These are phyloP conservation scores for Archegozetes longisetosus DNA, from an alignment of 1,140 invertebrate genomes.

Conservation along the genomic window DNA sequence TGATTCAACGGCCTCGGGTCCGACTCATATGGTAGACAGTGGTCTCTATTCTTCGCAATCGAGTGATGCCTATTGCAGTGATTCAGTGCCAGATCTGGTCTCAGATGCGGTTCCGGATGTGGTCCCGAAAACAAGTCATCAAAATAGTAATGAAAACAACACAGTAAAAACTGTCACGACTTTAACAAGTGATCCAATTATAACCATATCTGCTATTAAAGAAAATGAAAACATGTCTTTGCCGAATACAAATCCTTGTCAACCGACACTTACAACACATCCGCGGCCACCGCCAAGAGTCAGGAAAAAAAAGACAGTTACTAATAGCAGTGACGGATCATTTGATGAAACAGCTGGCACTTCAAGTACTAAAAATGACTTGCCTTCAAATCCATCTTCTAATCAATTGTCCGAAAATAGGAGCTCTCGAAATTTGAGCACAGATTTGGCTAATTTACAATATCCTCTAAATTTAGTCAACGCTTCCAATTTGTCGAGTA, in stretches of 20 bases:
- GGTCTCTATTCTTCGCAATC: conserved; percentile 10
- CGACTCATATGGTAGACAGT: conserved; percentile 9
- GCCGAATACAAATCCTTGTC: neutral
- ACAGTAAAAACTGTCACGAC: neutral
- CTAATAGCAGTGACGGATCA: neutral
- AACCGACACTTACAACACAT: neutral
- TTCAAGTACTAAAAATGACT: neutral
- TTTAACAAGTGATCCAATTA: neutral
- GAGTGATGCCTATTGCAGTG: conserved; percentile 10
- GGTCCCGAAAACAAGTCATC: neutral
- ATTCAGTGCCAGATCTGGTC: neutral
- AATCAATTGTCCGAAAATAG: conserved; percentile 1
- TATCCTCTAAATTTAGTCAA: neutral
- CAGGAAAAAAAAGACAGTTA: conserved; percentile 3
- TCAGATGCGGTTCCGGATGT: neutral
- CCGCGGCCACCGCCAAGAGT: conserved; percentile 6
- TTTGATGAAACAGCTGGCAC: neutral
- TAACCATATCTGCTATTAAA: neutral
- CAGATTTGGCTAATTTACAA: neutral
- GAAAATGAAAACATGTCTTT: neutral
- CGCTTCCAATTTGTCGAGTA: conserved; percentile 5
- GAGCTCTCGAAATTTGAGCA: neutral
- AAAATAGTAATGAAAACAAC: neutral
- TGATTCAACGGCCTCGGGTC: neutral
- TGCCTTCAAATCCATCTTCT: neutral